A percentile compares a stretch with the other conserved stretches of the same genome.
phyloP scores from a whole-genome alignment of 2,888 invertebrate genomes.

The Halictus ligatus region DNA sequence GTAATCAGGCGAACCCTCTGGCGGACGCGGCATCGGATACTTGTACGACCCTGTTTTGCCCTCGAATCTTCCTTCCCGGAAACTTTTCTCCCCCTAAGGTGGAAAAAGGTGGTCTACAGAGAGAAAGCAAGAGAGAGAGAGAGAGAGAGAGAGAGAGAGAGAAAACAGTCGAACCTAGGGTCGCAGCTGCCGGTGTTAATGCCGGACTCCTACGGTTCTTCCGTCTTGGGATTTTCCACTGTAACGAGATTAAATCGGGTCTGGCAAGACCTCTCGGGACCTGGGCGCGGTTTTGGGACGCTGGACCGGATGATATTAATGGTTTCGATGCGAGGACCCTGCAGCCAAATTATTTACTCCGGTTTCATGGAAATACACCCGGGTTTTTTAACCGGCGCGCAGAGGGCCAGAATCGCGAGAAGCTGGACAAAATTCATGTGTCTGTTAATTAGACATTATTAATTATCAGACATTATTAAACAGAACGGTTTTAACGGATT shows the following conservation, averaged over 20 bases:
- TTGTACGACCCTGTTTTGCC: slow-evolving; percentile 58
- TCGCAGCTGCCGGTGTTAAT: slow-evolving; percentile 46
- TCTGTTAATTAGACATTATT: too few relatives aligned
- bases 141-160: not conserved
- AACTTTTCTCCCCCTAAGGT: slow-evolving; percentile 32
- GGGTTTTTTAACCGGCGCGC: not conserved
- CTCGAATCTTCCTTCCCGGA: slow-evolving; percentile 36
- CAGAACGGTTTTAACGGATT: too few relatives aligned
- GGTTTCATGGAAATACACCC: not conserved
- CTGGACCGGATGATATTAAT: slow-evolving; percentile 12
- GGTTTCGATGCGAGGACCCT: not conserved
- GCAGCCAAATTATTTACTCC: not conserved
- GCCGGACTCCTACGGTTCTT: slow-evolving; percentile 22
- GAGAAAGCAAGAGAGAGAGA: not conserved
- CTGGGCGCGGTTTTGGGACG: not conserved
- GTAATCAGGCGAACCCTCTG: slow-evolving; percentile 78
- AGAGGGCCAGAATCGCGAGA: too few relatives aligned
- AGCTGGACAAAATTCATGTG: too few relatives aligned
- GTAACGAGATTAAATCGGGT: slow-evolving; percentile 47
- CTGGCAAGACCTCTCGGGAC: not conserved
- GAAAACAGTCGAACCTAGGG: slow-evolving; percentile 8
- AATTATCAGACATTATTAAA: too few relatives aligned
- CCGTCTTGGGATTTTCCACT: slow-evolving; percentile 38
- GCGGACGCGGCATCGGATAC: slow-evolving; percentile 53
- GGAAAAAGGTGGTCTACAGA: slow-evolving; percentile 16